Evolutionary conservation across 1,140 invertebrate species (phyloP), one percentile per base, ranked within the genome.

Genomic region (Ostrea edulis): DNA sequence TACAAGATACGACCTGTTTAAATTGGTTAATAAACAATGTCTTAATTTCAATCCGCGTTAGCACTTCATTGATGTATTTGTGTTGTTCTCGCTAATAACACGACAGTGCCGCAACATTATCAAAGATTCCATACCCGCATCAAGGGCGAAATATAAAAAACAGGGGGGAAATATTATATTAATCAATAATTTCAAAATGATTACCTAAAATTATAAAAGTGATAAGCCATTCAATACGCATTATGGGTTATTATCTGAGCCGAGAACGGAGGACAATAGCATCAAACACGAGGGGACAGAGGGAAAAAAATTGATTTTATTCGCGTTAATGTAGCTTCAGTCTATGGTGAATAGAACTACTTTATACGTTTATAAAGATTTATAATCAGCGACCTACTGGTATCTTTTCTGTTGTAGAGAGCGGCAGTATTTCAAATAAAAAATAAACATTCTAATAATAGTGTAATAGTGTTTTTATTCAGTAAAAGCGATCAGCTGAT

Each of bases 271-370:
- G 4, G 4, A 77, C 68, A 77, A 77, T 77, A 4, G 25, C 68
- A 77, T 77, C 68, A 77, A 35, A 29, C 8, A 12, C 25, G 12
- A 17, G 11, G 8, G 29, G 68, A 77, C 68, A 77, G 55, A 77
- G 9, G n/a, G 7, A n/a, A 35, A 17, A 35, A 77, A 77, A 77
- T 77, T 77, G 68, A 77, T 77, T 77, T 25, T 77, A 29, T 77
- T 77, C 35, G 14, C 22, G 68, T 77, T 20, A 62, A 62, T 55
- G 54, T 9, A 62, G 8, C 55, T 62, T 17, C 55, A 62, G n/a
- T 62, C 17, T 20, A 62, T 20, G 14, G 55, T 20, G 55, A 17
- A 62, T 20, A 62, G 20, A 62, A 62, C 14, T 44, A 5, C 35
- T 44, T 44, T 44, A 44, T 44, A 44, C 5, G 35, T 44, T 44